Evolutionary conservation across 2,888 invertebrate genomes (phyloP).

Genomic region (Dynastes grantii): DNA sequence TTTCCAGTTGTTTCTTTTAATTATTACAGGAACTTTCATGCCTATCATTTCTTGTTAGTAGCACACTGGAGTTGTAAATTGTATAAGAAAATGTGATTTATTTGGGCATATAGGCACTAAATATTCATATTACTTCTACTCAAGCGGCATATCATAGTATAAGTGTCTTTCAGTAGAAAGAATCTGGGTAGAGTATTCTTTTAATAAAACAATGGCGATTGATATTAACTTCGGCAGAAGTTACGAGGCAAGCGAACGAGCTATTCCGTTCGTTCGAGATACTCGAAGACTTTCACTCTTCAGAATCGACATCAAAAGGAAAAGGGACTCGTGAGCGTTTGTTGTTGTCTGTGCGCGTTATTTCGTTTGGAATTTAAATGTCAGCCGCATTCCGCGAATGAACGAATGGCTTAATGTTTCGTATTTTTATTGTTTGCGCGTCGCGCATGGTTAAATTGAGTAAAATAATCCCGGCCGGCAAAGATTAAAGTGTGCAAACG

Average conservation of each 20-base stretch:
- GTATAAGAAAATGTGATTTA: too few relatives aligned
- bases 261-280: slow-evolving; percentile 8
- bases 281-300: slow-evolving; percentile 34
- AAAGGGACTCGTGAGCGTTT: slow-evolving; percentile 30
- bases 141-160: too few relatives aligned
- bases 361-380: slow-evolving; percentile 55
- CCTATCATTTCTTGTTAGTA: too few relatives aligned
- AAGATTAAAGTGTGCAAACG: neutral
- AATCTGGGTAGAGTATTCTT: too few relatives aligned
- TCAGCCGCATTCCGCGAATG: slow-evolving; percentile 57
- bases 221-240: slow-evolving; percentile 18
- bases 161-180: too few relatives aligned
- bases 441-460: slow-evolving; percentile 38
- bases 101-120: too few relatives aligned
- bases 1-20: too few relatives aligned
- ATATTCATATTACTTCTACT: too few relatives aligned
- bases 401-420: slow-evolving; percentile 48
- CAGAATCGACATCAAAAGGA: slow-evolving; percentile 28
- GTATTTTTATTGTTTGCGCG: slow-evolving; percentile 47
- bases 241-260: neutral
- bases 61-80: too few relatives aligned
- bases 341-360: slow-evolving; percentile 31
- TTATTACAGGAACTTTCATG: too few relatives aligned
- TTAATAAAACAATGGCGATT: neutral
- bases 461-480: slow-evolving; percentile 25